A percentile compares a stretch with the other conserved stretches of the same genome.
phyloP scores from a whole-genome alignment of 2,797 vertebrate genomes.

The Sebastolobus alascanus region DNA sequence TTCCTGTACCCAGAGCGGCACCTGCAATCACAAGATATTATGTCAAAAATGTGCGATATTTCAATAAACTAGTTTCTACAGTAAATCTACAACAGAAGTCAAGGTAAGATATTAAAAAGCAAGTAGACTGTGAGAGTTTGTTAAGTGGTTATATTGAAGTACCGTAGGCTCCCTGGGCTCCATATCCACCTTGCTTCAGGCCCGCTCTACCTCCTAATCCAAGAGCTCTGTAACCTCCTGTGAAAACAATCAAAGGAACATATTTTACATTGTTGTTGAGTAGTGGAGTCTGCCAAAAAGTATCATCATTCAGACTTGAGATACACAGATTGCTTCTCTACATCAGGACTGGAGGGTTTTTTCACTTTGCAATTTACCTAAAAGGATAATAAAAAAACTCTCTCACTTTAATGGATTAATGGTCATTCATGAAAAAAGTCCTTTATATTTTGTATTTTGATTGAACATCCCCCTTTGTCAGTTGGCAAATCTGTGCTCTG shows the following conservation, averaged over 20 bases:
- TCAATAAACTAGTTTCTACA: not conserved
- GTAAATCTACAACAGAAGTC: not conserved
- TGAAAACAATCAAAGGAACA: not conserved
- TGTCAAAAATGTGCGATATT: not conserved
- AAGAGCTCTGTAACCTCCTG: constrained; percentile 76
- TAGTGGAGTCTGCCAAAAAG: not conserved
- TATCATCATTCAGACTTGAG: not conserved
- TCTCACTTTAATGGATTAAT: not conserved
- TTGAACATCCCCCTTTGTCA: not conserved
- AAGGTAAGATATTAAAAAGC: not conserved
- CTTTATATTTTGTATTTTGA: not conserved
- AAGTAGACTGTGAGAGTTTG: not conserved
- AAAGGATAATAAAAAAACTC: not conserved
- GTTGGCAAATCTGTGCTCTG: not conserved
- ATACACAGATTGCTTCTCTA: not conserved
- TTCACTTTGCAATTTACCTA: not conserved
- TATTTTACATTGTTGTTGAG: not conserved
- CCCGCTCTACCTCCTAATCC: constrained; percentile 71
- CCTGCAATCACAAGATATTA: constrained; percentile 41
- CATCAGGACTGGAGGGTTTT: not conserved
- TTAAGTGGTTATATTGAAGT: not conserved
- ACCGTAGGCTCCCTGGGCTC: constrained; percentile 73
- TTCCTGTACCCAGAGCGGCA: constrained; percentile 69
- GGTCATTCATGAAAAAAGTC: not conserved
- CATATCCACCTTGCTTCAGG: constrained; percentile 71